phyloP scores from a whole-genome alignment of 2,113 vertebrate genomes.

The Engystomops pustulosus region DNA sequence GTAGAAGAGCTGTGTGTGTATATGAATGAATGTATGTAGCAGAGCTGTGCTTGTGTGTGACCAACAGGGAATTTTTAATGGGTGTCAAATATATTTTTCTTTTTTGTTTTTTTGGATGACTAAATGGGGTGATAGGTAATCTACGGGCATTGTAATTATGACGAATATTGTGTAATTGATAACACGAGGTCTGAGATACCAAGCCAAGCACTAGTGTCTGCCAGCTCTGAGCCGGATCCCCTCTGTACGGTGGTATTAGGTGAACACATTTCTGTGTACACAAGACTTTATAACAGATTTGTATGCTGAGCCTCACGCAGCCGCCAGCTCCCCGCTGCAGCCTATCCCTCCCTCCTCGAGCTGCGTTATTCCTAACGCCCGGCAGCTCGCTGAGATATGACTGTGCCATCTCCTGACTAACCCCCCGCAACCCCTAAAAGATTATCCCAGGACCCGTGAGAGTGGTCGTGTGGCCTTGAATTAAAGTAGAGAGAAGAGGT shows the following conservation, averaged over 20 bases:
- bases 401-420: constrained; percentile 42
- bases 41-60: too few relatives aligned
- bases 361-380: neutral
- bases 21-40: too few relatives aligned
- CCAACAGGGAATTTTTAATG: too few relatives aligned
- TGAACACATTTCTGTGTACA: constrained; percentile 1
- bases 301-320: constrained; percentile 39
- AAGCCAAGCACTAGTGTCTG: neutral
- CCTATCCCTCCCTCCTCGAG: neutral
- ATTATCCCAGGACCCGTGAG: constrained; percentile 51
- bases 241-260: constrained; percentile 5
- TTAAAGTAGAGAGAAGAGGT: constrained; percentile 53
- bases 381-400: constrained; percentile 35
- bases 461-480: constrained; percentile 46
- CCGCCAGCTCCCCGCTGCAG: neutral
- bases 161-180: neutral
- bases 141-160: too few relatives aligned
- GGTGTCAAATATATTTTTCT: too few relatives aligned
- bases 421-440: constrained; percentile 49
- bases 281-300: constrained; percentile 22
- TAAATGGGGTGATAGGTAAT: too few relatives aligned
- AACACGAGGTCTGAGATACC: neutral
- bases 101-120: too few relatives aligned
- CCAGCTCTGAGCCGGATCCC: neutral
- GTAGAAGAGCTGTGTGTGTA: too few relatives aligned